Conservation (phyloP, 2,888 invertebrate genomes). For the Apomyelois bistriatella region DNA sequence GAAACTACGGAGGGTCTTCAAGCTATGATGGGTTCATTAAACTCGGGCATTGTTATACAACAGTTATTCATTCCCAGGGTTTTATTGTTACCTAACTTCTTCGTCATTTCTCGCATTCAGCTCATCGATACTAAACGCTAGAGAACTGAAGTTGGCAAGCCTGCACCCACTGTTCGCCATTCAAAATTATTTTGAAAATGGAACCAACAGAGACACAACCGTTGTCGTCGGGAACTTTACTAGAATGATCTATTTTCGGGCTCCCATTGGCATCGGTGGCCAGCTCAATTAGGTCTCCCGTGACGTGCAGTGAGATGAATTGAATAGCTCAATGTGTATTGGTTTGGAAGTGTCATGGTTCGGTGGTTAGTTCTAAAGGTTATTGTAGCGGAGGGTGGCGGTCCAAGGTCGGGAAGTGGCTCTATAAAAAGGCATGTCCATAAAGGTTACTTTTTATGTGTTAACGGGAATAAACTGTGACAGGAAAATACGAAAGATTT, state of each 20-base stretch:
- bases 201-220: slow-evolving; percentile 42
- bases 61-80: slow-evolving; percentile 12
- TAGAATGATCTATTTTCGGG: slow-evolving; percentile 57
- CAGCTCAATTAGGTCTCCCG: slow-evolving; percentile 35
- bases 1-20: not conserved
- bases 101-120: slow-evolving; percentile 19
- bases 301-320: slow-evolving; percentile 22
- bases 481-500: not conserved
- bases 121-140: slow-evolving; percentile 13
- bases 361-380: slow-evolving; percentile 46
- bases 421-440: slow-evolving; percentile 35
- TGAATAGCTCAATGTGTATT: slow-evolving; percentile 37
- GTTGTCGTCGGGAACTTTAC: slow-evolving; percentile 40
- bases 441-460: slow-evolving; percentile 1
- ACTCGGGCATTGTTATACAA: slow-evolving; percentile 8
- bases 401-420: slow-evolving; percentile 46
- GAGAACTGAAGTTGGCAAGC: slow-evolving; percentile 10
- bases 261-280: slow-evolving; percentile 30
- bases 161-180: slow-evolving; percentile 18
- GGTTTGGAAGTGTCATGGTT: slow-evolving; percentile 48
- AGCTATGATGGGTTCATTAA: not conserved
- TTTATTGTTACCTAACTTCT: slow-evolving; percentile 3
- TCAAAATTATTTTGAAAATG: slow-evolving; percentile 18
- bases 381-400: slow-evolving; percentile 43
- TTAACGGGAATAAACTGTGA: slow-evolving; percentile 2